Evolutionary conservation across 2,888 invertebrate genomes (phyloP), one percentile per base, ranked within the genome.

Genomic region (Sinopyrophorus schimmeli): DNA sequence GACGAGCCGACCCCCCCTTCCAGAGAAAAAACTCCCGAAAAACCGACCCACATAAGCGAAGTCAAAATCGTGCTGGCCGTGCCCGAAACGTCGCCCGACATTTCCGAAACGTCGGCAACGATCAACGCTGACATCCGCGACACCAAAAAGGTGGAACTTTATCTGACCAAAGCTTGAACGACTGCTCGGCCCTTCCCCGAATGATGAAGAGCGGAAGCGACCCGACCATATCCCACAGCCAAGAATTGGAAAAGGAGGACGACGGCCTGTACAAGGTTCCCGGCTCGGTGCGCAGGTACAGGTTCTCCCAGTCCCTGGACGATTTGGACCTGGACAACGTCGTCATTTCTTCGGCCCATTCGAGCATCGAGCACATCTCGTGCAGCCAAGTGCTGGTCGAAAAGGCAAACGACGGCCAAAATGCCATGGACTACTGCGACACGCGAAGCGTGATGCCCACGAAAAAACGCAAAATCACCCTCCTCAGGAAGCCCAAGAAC

Each of bases 211-310:
- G 67, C 40, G 72, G 69, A 4, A 72, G 72, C 53, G 71, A 72
- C 49, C 72, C 73, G 1, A 71, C 67, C 49, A 43, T 73, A 12
- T 57, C 59, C 2, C 51, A 51, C 21, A 41, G 50, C 12, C 34
- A 38, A 12, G 60, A 60, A 5, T 58, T 63, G 18, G 57, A 57
- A 5, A 56, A 61, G 20, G 62, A 57, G 14, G 61, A 61, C 5
- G 72, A 73, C 24, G 64, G 61, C 27, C 62, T 71, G 34, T 74
- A 74, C 47, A 71, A 73, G 62, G 68, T 73, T 32, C 74, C 74
- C 3, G 60, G 70, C 35, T 62, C 62, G 9, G 49, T 63, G 17
- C 64, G 65, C 47, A 46, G 61, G 23, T 60, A 68, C 30, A 57
- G 74, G 15, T 53, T 71, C 15, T 72, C 72, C 1, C 69, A 67